phyloP scores from a whole-genome alignment of 2,797 vertebrate species.

The Nannoperca australis region DNA sequence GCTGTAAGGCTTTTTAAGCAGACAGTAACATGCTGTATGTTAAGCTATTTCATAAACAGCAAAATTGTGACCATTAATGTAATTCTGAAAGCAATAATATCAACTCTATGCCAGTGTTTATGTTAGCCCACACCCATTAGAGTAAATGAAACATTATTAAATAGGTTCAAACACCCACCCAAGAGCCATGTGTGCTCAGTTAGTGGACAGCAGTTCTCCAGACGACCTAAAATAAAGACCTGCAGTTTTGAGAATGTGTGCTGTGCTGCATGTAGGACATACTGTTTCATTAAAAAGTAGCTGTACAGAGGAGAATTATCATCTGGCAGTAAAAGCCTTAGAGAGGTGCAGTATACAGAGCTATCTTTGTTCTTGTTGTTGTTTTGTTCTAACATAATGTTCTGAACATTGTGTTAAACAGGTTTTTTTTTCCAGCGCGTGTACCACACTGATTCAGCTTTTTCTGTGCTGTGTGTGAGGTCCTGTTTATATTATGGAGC shows the following conservation, averaged over 20 bases:
- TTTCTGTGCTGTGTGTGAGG: conserved; percentile 34
- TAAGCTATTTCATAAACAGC: conserved; percentile 30
- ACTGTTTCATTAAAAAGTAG: conserved; percentile 21
- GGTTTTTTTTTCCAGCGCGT: conserved; percentile 5
- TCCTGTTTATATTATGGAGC: conserved; percentile 55
- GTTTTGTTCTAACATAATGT: conserved; percentile 17
- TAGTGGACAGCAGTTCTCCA: conserved; percentile 8
- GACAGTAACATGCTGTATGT: conserved; percentile 16
- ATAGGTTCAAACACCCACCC: conserved; percentile 23
- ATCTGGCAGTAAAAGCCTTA: conserved; percentile 27
- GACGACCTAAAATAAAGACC: conserved; percentile 3
- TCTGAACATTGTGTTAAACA: conserved; percentile 19
- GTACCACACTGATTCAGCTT: conserved; percentile 14
- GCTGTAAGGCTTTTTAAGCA: conserved; percentile 2
- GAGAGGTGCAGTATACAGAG: conserved; percentile 3
- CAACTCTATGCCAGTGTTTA: conserved; percentile 16
- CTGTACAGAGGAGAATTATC: not conserved
- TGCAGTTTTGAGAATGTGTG: not conserved
- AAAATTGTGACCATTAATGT: conserved; percentile 33
- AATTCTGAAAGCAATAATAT: conserved; percentile 27
- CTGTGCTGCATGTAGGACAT: not conserved
- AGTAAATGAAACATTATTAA: conserved; percentile 51
- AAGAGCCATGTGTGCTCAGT: conserved; percentile 14
- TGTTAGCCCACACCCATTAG: conserved; percentile 31
- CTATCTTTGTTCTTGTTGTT: conserved; percentile 1